Conservation (phyloP, 1,140 invertebrate species). For the Lordiphosa mommai region DNA sequence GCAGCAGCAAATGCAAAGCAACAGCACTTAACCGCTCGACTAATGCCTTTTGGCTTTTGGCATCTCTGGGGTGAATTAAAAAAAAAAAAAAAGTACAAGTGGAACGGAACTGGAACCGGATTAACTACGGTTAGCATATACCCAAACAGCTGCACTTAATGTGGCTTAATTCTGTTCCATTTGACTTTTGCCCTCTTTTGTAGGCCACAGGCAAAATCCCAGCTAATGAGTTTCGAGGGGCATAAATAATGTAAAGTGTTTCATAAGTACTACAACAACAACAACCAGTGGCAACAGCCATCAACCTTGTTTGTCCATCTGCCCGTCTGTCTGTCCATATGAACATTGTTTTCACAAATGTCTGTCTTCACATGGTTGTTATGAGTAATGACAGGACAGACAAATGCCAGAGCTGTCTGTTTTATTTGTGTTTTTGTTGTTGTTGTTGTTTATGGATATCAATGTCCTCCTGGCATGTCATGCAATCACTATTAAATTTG, state of each 20-base stretch:
- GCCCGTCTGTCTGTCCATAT: background rate
- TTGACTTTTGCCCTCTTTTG: background rate
- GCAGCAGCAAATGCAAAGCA: constrained; percentile 3
- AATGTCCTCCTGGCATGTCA: constrained; percentile 14
- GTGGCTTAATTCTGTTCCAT: constrained; percentile 21
- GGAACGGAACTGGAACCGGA: constrained; percentile 12
- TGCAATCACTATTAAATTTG: constrained; percentile 19
- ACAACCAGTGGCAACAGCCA: too few species aligned
- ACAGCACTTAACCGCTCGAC: constrained; percentile 5
- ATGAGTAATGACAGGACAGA: constrained; percentile 16
- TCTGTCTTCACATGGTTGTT: constrained; percentile 42
- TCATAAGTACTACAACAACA: constrained; percentile 40
- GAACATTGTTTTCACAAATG: constrained; percentile 47
- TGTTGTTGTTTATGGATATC: constrained; percentile 16
- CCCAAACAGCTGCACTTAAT: constrained; percentile 56
- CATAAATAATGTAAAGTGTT: constrained; percentile 67
- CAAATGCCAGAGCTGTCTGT: constrained; percentile 16
- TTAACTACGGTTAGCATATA: constrained; percentile 25
- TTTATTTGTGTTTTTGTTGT: constrained; percentile 5
- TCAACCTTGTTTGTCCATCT: background rate
- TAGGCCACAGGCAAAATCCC: constrained; percentile 8
- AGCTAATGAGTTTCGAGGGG: constrained; percentile 45
- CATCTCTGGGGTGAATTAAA: constrained; percentile 14
- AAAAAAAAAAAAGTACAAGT: constrained; percentile 8
- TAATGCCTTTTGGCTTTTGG: constrained; percentile 6